phyloP scores from a whole-genome alignment of 1,140 invertebrate genomes.

The Lepidotrigona ventralis region DNA sequence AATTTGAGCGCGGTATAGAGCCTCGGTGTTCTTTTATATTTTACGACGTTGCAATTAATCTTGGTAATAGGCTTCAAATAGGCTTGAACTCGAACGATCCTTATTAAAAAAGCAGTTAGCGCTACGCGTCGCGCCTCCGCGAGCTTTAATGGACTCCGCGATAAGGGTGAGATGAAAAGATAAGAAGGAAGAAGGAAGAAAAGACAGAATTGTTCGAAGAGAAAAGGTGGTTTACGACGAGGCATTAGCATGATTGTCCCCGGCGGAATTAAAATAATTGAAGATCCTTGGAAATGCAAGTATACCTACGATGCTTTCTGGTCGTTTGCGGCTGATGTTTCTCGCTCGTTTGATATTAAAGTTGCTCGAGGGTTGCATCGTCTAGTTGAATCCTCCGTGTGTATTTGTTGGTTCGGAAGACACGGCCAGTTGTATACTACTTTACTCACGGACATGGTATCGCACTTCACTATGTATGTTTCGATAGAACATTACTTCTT shows the following conservation, averaged over 20 bases:
- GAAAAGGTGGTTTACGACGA: conserved; percentile 2
- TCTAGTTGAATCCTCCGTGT: not conserved
- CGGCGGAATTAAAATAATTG: conserved; percentile 22
- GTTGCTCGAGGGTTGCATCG: not conserved
- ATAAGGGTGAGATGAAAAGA: not conserved
- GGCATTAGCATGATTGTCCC: conserved; percentile 25
- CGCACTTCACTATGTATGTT: too few species aligned
- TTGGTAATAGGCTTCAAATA: conserved; percentile 14
- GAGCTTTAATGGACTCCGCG: not conserved
- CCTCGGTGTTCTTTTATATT: not conserved
- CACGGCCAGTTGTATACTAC: too few species aligned
- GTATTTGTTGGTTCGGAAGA: too few species aligned
- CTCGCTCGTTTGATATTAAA: not conserved
- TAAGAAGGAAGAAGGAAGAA: not conserved
- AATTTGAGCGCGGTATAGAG: not conserved
- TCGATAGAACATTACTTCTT: too few species aligned
- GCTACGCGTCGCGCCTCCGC: not conserved
- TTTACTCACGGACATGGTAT: too few species aligned
- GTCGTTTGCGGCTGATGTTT: not conserved
- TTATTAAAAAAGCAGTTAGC: conserved; percentile 12
- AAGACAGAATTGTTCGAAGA: not conserved
- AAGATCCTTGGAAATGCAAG: not conserved
- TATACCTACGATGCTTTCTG: not conserved
- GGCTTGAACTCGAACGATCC: not conserved
- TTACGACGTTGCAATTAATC: conserved; percentile 10